Evolutionary conservation across 2,888 invertebrate species (phyloP), one percentile per base, ranked within the genome.

Genomic region (Xestia sexstrigata): DNA sequence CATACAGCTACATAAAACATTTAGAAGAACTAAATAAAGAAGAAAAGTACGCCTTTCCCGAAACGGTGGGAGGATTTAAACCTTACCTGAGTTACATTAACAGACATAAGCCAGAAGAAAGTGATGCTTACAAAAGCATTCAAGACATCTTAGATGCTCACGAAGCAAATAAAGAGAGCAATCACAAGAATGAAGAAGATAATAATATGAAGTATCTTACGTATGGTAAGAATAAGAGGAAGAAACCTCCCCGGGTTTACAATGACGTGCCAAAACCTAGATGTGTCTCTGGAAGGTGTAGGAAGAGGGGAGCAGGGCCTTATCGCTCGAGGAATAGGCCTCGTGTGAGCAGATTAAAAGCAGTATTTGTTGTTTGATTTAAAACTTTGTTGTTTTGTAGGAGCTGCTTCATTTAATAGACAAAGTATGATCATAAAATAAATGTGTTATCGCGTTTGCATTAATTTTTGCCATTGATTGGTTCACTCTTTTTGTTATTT

Each of bases 141-240:
- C 95, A 95, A 78, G 95, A 95, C 23, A 96, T 96, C 67, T 81
- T 96, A 42, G 94, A 95, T 17, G 95, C 95, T 0, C 95, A 96
- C 67, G 95, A 95, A 89, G 93, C 92, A 0, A 95, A 95, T 73
- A 90, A 91, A 67, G 91, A 91, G 2, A 90, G 87, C 4, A 78
- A 42, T 67, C 35, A 78, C 8, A 84, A 80, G 9, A 39, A 63
- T 9, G 88, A 91, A 5, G 88, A 91, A 17, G 90, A 92, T 39
- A 90, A 83, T 23, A 87, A 88, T 76, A 83, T 90, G 20, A 92
- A 91, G 78, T 91, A 93, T 81, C 74, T 90, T 23, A 87, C 83
- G 6, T 89, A 93, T 65, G 91, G 91, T 13, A 91, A 90, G 52
- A 84, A 82, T 65, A 92, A 90, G 71, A 93, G 89, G 49, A 92